Evolutionary conservation across 1,140 invertebrate species (phyloP).

Genomic region (Drosophila melanica): DNA sequence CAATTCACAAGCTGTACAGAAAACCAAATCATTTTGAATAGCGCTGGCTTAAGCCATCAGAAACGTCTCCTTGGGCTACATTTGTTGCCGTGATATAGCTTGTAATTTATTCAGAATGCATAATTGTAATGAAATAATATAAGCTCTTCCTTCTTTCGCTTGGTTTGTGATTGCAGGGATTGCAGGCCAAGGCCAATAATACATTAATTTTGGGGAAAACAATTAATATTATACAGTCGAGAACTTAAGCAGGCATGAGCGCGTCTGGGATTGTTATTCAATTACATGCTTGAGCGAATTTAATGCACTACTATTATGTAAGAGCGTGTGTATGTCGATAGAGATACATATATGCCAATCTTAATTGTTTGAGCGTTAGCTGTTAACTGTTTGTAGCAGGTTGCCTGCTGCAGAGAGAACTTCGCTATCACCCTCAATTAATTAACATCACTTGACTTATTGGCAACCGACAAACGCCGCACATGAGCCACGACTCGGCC

Average conservation of each 20-base stretch:
- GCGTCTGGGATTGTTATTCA: constrained; percentile 27
- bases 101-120: constrained; percentile 23
- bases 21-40: constrained; percentile 61
- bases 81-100: constrained; percentile 22
- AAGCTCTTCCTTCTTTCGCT: not conserved
- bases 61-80: constrained; percentile 21
- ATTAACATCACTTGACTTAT: constrained; percentile 82
- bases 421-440: constrained; percentile 72
- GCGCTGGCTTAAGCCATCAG: not conserved
- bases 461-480: constrained; percentile 53
- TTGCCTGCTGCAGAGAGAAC: constrained; percentile 51
- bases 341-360: constrained; percentile 27
- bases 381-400: constrained; percentile 58
- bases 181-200: constrained; percentile 1
- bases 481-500: constrained; percentile 33
- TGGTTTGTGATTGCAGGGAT: not conserved
- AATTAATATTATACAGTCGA: constrained; percentile 34
- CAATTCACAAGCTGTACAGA: constrained; percentile 53
- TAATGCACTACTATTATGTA: constrained; percentile 39
- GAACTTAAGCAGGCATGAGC: not conserved
- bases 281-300: constrained; percentile 40
- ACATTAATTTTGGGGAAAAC: constrained; percentile 32
- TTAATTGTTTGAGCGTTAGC: constrained; percentile 60
- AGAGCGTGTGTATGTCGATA: constrained; percentile 6
- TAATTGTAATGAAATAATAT: constrained; percentile 18